phyloP scores from a whole-genome alignment of 2,888 invertebrate genomes.

The Drosophila anomalata region DNA sequence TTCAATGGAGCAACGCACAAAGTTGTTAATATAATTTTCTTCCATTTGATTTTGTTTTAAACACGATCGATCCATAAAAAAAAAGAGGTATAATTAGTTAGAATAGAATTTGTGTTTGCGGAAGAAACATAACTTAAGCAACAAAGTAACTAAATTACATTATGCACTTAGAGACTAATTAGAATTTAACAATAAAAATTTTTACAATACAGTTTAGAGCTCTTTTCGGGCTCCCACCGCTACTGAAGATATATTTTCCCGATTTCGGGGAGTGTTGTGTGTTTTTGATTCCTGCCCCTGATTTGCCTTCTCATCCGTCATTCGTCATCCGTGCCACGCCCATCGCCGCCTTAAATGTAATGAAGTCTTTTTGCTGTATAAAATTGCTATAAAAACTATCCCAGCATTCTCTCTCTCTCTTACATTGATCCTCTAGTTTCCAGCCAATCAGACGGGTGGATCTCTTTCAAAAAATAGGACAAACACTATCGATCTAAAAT shows the following conservation, averaged over 20 bases:
- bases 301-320: background rate
- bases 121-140: constrained; percentile 58
- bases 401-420: constrained; percentile 21
- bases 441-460: constrained; percentile 2
- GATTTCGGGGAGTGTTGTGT: constrained; percentile 2
- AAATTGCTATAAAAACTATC: constrained; percentile 73
- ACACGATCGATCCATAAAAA: constrained; percentile 14
- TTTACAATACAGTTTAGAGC: constrained; percentile 57
- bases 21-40: constrained; percentile 6
- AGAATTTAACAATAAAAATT: constrained; percentile 73
- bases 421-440: constrained; percentile 8
- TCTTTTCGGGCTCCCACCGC: constrained; percentile 27
- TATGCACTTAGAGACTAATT: constrained; percentile 61
- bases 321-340: background rate
- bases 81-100: background rate
- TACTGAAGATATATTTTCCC: constrained; percentile 27
- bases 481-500: background rate
- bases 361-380: constrained; percentile 79
- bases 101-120: constrained; percentile 9
- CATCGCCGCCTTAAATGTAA: constrained; percentile 66
- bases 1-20: constrained; percentile 54
- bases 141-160: constrained; percentile 72
- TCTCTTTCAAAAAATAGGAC: background rate
- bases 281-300: constrained; percentile 55
- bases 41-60: constrained; percentile 2